Base-by-base conservation (phyloP, 1,140 invertebrate species). In the Leptestheria dahalacensis region DNA sequence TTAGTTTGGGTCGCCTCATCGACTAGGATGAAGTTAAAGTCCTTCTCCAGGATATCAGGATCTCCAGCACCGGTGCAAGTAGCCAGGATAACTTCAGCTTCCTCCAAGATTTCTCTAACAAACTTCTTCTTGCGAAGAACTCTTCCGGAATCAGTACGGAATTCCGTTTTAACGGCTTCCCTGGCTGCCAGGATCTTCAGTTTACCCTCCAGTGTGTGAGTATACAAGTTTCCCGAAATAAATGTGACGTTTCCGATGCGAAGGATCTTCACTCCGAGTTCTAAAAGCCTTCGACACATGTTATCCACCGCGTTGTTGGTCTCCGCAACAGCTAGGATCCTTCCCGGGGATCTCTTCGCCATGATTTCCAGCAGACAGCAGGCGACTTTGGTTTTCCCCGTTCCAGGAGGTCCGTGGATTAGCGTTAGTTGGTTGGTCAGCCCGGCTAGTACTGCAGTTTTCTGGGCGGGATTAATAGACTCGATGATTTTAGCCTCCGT, bases 1-100 rank as follows among this genome's bases (percentile, higher is more conserved):
- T 72, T 65, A 15, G 63, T 64, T 59, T 78, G 76, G 0, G 62
- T 48, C 6, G 63, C 61, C 47, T 64, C 62, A 24, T 63, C 62
- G 1, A 63, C 56, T 18, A 57, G 21, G 33, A 62, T 25, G 41
- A 20, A 46, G 18, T n/a, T 18, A 46, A 18, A 33, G 3, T 57
- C 50, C 11, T 47, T 18, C 10, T 55, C 48, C 3, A 33, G 9
- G 21, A 57, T 33, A 4, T 15, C 21, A 9, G 20, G 2, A 1
- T 61, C 52, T 51, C 59, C 59, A n/a, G 62, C 62, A 11, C 52
- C 60, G 25, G 60, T 50, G 26, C 62, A 63, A n/a, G 62, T 63
- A 24, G 53, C 23, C 50, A 57, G 57, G 3, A 63, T 51, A 29
- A 63, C 25, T 1, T 18, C 28, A 1, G 62, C 60, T 0, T 57